These are phyloP conservation scores for Brassicogethes aeneus DNA, from an alignment of 2,888 invertebrate species.

Conservation along the genomic window DNA sequence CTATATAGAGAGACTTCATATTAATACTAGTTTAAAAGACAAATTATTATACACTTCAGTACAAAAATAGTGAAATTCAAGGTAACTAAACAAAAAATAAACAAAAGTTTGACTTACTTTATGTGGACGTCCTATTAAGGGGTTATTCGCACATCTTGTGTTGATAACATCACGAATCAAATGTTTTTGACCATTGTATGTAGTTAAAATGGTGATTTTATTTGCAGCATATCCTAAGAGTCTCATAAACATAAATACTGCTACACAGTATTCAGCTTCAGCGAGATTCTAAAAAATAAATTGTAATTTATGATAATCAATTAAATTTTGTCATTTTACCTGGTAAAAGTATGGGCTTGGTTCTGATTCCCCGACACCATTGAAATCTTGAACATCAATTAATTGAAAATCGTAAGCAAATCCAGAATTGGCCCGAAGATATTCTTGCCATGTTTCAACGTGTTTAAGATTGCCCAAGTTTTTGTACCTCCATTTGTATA, in stretches of 20 bases:
- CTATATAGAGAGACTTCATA: too few relatives aligned
- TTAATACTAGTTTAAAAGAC: too few relatives aligned
- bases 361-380: conserved; percentile 93
- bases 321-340: conserved; percentile 40
- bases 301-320: conserved; percentile 3
- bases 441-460: conserved; percentile 76
- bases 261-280: conserved; percentile 92
- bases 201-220: conserved; percentile 94
- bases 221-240: conserved; percentile 93
- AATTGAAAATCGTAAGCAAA: conserved; percentile 90
- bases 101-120: too few relatives aligned
- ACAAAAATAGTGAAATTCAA: too few relatives aligned
- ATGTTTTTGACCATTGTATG: conserved; percentile 99
- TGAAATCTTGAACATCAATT: conserved; percentile 93
- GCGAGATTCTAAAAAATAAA: conserved; percentile 58
- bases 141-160: conserved; percentile 87
- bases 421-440: conserved; percentile 85
- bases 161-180: conserved; percentile 93
- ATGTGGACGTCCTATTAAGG: conserved; percentile 85
- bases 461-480: conserved; percentile 90
- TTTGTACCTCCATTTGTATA: conserved; percentile 96
- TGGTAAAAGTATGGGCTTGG: conserved; percentile 99
- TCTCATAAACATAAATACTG: conserved; percentile 97
- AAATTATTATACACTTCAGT: too few relatives aligned
- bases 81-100: too few relatives aligned